Conservation (phyloP, 2,888 invertebrate species). For the Gymnocheta viridis region DNA sequence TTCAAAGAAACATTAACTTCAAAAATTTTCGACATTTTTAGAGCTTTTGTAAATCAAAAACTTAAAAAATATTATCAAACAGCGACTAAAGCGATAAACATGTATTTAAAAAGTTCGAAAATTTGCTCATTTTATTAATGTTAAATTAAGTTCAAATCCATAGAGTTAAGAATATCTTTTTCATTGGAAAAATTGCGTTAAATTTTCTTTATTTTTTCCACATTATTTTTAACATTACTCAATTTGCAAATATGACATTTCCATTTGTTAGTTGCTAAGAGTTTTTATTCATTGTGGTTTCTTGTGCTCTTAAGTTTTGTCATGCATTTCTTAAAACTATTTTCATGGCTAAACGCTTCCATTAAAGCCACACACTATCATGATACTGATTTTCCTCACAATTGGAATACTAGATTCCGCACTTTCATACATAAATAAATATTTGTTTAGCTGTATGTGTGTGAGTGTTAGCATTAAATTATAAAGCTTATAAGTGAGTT, state of each 20-base stretch:
- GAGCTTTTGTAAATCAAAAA: too few species aligned
- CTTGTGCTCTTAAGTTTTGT: conserved; percentile 25
- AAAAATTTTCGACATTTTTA: too few species aligned
- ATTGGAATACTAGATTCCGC: background rate
- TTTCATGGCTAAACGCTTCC: conserved; percentile 63
- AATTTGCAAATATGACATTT: conserved; percentile 39
- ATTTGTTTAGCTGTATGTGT: background rate
- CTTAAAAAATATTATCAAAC: too few species aligned
- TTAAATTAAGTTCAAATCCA: too few species aligned
- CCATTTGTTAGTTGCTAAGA: conserved; percentile 34
- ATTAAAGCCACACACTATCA: conserved; percentile 39
- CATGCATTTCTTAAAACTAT: conserved; percentile 45
- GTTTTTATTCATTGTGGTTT: conserved; percentile 11
- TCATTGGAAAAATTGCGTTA: background rate
- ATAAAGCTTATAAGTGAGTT: conserved; percentile 66
- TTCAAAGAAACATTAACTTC: too few species aligned
- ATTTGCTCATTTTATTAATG: too few species aligned
- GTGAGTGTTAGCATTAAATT: conserved; percentile 41
- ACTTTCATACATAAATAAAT: background rate
- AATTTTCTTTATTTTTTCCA: background rate
- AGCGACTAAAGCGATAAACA: too few species aligned
- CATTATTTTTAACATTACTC: background rate
- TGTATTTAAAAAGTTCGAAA: too few species aligned
- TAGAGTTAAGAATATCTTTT: background rate
- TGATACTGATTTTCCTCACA: conserved; percentile 15